These are phyloP conservation scores for Sycophila sp. DNA, from an alignment of 1,140 invertebrate genomes.

Conservation along the genomic window DNA sequence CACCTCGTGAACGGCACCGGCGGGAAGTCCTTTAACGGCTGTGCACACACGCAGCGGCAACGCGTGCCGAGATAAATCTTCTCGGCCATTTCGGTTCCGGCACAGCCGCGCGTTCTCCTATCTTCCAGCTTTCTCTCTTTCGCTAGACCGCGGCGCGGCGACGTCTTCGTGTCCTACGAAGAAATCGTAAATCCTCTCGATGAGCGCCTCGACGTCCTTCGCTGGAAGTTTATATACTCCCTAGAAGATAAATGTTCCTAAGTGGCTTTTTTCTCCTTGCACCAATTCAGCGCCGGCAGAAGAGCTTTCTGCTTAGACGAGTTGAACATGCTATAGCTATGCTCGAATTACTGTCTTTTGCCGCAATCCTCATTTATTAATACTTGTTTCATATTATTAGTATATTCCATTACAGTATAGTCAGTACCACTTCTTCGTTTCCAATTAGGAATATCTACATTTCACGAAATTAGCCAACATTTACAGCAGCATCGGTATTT, in stretches of 20 bases:
- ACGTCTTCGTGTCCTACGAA: background rate
- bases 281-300: background rate
- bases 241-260: background rate
- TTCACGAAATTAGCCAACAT: too few relatives aligned
- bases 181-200: conserved; percentile 30
- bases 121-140: conserved; percentile 1
- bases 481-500: too few relatives aligned
- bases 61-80: conserved; percentile 50
- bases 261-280: background rate
- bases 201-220: background rate
- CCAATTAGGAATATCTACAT: too few relatives aligned
- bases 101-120: background rate
- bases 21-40: conserved; percentile 51
- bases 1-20: too few relatives aligned
- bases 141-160: background rate
- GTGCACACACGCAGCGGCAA: conserved; percentile 41
- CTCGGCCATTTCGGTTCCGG: conserved; percentile 49
- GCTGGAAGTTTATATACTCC: background rate
- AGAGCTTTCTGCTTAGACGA: background rate
- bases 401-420: too few relatives aligned
- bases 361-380: too few relatives aligned
- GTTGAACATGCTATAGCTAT: too few relatives aligned
- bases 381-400: too few relatives aligned
- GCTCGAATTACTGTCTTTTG: too few relatives aligned
- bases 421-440: too few relatives aligned